phyloP scores from a whole-genome alignment of 2,113 vertebrate genomes.

The Nanger granti region DNA sequence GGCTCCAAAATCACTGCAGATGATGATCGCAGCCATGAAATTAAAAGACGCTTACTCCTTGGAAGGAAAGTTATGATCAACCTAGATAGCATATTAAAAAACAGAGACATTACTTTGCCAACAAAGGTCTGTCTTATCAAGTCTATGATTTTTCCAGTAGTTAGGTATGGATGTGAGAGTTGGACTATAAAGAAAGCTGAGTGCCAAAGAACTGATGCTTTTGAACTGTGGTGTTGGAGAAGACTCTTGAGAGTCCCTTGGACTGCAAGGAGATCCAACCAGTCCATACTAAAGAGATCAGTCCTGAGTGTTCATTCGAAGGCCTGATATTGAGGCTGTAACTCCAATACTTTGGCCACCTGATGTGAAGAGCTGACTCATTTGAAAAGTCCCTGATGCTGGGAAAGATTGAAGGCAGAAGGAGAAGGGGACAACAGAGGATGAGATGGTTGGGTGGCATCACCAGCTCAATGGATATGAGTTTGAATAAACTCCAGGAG shows the following conservation, averaged over 20 bases:
- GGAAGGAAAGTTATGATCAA: not conserved
- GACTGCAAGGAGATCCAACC: not conserved
- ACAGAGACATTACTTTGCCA: not conserved
- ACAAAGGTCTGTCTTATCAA: not conserved
- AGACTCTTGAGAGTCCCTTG: not conserved
- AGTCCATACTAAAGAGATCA: not conserved
- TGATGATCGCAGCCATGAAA: too few species aligned
- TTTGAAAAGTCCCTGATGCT: not conserved
- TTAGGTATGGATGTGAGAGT: not conserved
- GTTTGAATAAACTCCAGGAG: not conserved
- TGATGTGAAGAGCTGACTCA: not conserved
- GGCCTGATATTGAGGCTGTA: not conserved
- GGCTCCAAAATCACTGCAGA: too few species aligned
- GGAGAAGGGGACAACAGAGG: not conserved
- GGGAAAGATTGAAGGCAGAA: not conserved
- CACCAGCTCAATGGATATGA: not conserved
- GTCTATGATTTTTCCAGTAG: not conserved
- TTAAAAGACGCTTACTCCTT: too few species aligned
- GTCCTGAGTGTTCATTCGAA: not conserved
- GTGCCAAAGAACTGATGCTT: not conserved
- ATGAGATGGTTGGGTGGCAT: not conserved
- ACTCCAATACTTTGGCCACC: not conserved
- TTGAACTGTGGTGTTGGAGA: not conserved
- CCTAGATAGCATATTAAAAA: not conserved
- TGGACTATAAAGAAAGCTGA: not conserved